Conservation (phyloP, 1,140 invertebrate genomes). For the Chrysoperla carnea region DNA sequence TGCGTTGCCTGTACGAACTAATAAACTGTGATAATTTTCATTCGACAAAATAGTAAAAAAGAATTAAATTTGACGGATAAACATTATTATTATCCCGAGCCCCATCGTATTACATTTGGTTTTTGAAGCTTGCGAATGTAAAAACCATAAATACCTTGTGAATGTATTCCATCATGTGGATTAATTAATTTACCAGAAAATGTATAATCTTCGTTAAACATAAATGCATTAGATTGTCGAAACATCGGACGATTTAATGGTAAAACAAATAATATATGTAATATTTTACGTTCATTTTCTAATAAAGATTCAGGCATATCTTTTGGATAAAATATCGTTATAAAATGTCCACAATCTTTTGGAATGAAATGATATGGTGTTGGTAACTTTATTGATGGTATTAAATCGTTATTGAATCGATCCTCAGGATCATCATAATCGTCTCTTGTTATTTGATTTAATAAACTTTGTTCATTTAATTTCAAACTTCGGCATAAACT, state of each 20-base stretch:
- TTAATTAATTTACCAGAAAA: conserved; percentile 41
- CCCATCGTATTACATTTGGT: too few species aligned
- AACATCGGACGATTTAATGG: conserved; percentile 50
- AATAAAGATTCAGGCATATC: conserved; percentile 33
- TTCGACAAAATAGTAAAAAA: too few species aligned
- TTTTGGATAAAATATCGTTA: conserved; percentile 51
- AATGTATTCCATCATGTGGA: conserved; percentile 39
- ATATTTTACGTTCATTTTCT: conserved; percentile 39
- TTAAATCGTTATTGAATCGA: conserved; percentile 7
- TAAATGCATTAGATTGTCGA: conserved; percentile 42
- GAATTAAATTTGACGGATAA: too few species aligned
- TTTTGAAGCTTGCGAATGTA: too few species aligned
- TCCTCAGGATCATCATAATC: conserved; percentile 13
- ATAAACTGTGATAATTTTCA: too few species aligned
- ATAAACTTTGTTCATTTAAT: conserved; percentile 37
- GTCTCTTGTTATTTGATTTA: conserved; percentile 25
- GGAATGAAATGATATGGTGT: conserved; percentile 45
- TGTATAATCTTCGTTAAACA: conserved; percentile 30
- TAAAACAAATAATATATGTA: conserved; percentile 53
- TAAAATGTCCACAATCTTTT: conserved; percentile 46
- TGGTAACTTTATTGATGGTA: conserved; percentile 18
- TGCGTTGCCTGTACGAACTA: too few species aligned
- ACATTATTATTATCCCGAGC: too few species aligned
- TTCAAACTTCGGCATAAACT: conserved; percentile 47
- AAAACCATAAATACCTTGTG: not conserved